Conservation (phyloP, 1,140 invertebrate genomes). For the Delia radicum region DNA sequence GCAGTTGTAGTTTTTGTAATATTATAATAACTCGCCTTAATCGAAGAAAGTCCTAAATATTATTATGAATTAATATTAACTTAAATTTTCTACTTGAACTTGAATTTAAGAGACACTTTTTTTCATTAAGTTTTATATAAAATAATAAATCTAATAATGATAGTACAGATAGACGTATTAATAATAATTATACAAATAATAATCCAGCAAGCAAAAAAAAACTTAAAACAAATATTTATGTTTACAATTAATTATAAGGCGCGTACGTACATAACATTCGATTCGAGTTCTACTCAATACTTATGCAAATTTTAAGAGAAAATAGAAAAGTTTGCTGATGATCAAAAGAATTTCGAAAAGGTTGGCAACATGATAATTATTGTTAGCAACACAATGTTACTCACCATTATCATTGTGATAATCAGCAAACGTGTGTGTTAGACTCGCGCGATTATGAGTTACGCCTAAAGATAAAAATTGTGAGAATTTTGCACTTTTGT, state of each 20-base stretch:
- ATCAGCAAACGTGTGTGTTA: not conserved
- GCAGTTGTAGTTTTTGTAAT: not conserved
- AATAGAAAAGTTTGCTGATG: not conserved
- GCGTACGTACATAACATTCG: constrained; percentile 9
- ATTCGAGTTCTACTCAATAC: constrained; percentile 22
- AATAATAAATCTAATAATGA: constrained; percentile 18
- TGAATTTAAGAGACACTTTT: constrained; percentile 8
- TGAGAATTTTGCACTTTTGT: constrained; percentile 10
- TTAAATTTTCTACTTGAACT: constrained; percentile 19
- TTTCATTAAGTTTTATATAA: constrained; percentile 20
- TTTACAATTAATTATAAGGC: constrained; percentile 19
- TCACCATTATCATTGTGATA: not conserved
- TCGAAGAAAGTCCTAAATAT: not conserved
- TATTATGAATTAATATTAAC: constrained; percentile 18
- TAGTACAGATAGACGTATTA: not conserved
- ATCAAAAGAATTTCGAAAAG: not conserved
- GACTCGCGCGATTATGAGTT: not conserved
- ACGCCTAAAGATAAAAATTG: constrained; percentile 1
- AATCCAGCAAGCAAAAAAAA: constrained; percentile 14
- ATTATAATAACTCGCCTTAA: constrained; percentile 9
- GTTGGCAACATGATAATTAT: not conserved
- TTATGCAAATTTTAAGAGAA: constrained; percentile 3
- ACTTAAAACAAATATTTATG: constrained; percentile 3
- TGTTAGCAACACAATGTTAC: not conserved
- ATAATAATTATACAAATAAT: constrained; percentile 4